phyloP scores from a whole-genome alignment of 2,888 invertebrate genomes.

The Harmothoe impar region DNA sequence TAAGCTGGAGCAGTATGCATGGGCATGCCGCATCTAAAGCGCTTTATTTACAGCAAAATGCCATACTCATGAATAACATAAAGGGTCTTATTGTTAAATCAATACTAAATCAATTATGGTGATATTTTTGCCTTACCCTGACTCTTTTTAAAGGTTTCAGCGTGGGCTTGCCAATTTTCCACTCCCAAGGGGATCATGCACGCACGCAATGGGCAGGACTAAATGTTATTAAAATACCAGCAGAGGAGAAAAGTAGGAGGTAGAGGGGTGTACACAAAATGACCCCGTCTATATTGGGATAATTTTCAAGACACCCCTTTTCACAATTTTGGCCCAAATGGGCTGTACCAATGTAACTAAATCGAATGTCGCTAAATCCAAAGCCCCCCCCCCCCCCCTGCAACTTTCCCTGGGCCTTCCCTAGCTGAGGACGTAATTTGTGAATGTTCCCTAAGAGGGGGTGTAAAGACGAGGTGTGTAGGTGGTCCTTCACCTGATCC shows the following conservation, averaged over 20 bases:
- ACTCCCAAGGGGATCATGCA: neutral
- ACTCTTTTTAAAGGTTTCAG: conserved; percentile 12
- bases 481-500: conserved; percentile 25
- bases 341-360: too few relatives aligned
- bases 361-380: too few relatives aligned
- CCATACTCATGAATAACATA: conserved; percentile 43
- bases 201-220: conserved; percentile 9
- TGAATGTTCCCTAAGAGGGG: too few relatives aligned
- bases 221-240: conserved; percentile 31
- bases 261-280: neutral
- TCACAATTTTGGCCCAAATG: too few relatives aligned
- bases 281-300: too few relatives aligned
- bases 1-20: neutral
- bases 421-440: too few relatives aligned
- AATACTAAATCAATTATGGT: conserved; percentile 19
- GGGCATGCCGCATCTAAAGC: neutral
- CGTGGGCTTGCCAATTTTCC: conserved; percentile 16
- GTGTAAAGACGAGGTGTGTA: neutral
- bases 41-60: conserved; percentile 42
- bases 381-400: too few relatives aligned
- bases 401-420: too few relatives aligned
- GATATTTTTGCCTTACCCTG: neutral
- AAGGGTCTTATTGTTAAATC: conserved; percentile 22
- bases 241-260: neutral
- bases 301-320: too few relatives aligned